Evolutionary conservation across 2,797 vertebrate genomes (phyloP).

Genomic region (Leucoraja ocellata): DNA sequence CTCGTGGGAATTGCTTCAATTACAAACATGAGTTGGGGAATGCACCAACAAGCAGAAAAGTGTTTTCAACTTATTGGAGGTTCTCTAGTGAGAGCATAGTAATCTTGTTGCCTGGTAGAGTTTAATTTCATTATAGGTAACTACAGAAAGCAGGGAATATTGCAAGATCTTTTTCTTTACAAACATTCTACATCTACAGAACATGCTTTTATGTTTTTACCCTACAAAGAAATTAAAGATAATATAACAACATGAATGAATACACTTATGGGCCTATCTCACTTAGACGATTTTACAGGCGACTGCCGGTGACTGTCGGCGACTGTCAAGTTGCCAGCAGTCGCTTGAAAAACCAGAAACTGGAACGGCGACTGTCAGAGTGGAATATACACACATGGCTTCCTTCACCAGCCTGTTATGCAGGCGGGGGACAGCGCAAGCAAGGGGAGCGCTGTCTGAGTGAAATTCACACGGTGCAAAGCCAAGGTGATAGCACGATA

Average conservation of each 20-base stretch:
- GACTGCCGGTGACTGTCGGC: no score
- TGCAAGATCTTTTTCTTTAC: neutral
- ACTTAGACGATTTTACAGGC: no score
- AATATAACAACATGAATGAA: neutral
- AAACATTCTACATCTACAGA: neutral
- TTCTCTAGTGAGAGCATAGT: neutral
- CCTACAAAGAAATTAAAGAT: neutral
- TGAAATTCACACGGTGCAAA: no score
- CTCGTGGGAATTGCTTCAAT: conserved; percentile 16
- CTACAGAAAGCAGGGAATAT: neutral
- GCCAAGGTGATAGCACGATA: no score
- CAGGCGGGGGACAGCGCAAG: no score
- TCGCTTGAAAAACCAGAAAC: no score
- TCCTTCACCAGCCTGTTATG: no score
- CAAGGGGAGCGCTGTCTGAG: no score
- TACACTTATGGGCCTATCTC: neutral
- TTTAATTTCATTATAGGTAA: conserved; percentile 21
- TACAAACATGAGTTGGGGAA: neutral
- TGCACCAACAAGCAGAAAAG: conserved; percentile 23
- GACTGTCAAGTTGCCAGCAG: no score
- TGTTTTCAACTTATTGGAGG: neutral
- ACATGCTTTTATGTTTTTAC: neutral
- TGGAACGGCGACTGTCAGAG: no score
- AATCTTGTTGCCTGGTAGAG: neutral
- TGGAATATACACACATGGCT: no score